These are phyloP conservation scores for Diogma glabrata DNA, from an alignment of 2,888 invertebrate genomes.

Conservation along the genomic window DNA sequence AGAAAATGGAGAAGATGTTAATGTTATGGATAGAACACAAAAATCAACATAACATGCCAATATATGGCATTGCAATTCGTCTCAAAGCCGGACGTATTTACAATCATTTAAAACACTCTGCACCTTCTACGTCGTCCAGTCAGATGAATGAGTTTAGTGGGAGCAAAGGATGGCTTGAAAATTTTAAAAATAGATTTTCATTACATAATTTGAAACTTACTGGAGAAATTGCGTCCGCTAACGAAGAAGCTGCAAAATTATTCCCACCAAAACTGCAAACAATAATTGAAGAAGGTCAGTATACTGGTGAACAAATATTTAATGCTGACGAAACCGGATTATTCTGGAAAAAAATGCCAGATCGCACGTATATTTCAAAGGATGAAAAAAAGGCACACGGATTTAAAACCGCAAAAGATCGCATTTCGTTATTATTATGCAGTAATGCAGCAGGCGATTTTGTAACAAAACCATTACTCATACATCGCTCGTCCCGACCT, in stretches of 20 bases:
- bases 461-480: slow-evolving; percentile 6
- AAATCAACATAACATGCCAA: background rate
- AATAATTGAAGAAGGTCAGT: background rate
- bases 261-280: background rate
- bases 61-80: background rate
- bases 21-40: background rate
- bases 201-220: background rate
- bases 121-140: too few relatives aligned
- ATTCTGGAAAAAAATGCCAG: background rate
- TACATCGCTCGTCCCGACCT: background rate
- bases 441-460: background rate
- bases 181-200: background rate
- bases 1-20: background rate
- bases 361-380: background rate
- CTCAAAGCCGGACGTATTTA: background rate
- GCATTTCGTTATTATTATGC: background rate
- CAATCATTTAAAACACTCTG: too few relatives aligned
- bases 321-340: slow-evolving; percentile 1
- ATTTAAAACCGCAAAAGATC: too few relatives aligned
- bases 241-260: slow-evolving; percentile 4
- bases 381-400: background rate
- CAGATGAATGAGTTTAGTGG: background rate
- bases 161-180: background rate
- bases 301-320: background rate
- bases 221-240: background rate